Conservation (phyloP, 2,113 vertebrate genomes). For the Hippotragus niger region DNA sequence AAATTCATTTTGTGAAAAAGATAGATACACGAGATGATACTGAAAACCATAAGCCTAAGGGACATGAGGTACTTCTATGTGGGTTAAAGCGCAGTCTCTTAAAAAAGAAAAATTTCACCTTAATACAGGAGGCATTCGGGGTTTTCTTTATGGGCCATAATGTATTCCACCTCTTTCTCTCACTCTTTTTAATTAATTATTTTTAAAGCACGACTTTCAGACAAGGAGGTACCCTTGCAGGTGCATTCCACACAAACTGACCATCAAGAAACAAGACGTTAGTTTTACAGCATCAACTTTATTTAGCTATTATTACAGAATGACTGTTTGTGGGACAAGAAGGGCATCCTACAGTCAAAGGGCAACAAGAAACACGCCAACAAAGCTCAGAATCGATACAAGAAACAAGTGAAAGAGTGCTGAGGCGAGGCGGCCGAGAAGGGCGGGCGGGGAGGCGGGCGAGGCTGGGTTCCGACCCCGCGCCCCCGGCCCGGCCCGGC, state of each 20-base stretch:
- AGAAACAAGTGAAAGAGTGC: not conserved
- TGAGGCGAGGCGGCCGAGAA: not conserved
- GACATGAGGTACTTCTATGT: not conserved
- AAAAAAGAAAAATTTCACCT: constrained; percentile 51
- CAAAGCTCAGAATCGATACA: not conserved
- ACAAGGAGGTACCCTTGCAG: constrained; percentile 63
- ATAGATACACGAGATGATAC: not conserved
- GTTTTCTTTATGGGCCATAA: constrained; percentile 50
- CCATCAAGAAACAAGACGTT: constrained; percentile 61
- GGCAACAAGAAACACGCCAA: not conserved
- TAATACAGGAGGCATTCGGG: constrained; percentile 27
- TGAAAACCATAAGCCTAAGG: not conserved
- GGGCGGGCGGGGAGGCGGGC: rapidly evolving
- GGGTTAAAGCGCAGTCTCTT: not conserved
- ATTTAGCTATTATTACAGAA: constrained; percentile 45
- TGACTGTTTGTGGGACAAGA: not conserved
- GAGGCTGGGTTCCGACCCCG: rapidly evolving
- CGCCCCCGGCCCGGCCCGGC: not conserved
- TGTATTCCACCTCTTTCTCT: constrained; percentile 27
- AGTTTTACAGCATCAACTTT: constrained; percentile 47
- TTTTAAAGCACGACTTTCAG: constrained; percentile 60
- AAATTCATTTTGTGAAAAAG: not conserved
- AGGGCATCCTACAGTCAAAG: not conserved
- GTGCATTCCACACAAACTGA: constrained; percentile 59
- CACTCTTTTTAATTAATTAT: constrained; percentile 21